Conservation (phyloP, 1,140 invertebrate species). For the Musca domestica region DNA sequence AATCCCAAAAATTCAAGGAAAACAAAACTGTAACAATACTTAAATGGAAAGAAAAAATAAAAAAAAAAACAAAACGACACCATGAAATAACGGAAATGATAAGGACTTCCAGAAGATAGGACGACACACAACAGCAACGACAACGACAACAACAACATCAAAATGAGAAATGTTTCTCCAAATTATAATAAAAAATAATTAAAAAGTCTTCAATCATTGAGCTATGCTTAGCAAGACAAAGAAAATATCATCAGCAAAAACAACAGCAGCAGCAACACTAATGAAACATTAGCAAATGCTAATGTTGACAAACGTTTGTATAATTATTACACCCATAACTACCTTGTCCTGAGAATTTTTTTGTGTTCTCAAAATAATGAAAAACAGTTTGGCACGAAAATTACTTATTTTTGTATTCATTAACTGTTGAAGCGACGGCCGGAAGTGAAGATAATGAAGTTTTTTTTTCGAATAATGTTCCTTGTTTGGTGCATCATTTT, state of each 20-base stretch:
- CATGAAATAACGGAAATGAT: neutral
- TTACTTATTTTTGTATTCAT: too few species aligned
- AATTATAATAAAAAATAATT: conserved; percentile 11
- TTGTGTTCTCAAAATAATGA: too few species aligned
- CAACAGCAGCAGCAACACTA: too few species aligned
- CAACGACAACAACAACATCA: too few species aligned
- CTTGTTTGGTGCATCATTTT: too few species aligned
- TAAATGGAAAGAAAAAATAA: neutral
- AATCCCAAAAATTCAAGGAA: neutral
- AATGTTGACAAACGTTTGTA: neutral
- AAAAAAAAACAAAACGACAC: neutral
- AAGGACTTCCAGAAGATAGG: neutral
- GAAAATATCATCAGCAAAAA: too few species aligned
- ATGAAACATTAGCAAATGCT: conserved; percentile 11
- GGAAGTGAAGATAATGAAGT: too few species aligned
- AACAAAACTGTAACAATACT: conserved; percentile 5
- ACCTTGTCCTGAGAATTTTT: too few species aligned
- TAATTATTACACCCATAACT: too few species aligned
- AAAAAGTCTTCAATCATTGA: conserved; percentile 15
- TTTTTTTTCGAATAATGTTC: too few species aligned
- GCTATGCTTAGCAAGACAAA: neutral
- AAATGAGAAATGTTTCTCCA: conserved; percentile 2
- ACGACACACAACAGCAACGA: neutral
- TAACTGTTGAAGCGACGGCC: too few species aligned
- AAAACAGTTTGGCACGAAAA: too few species aligned